Conservation (phyloP, 2,888 invertebrate genomes). For the Stenichneumon culpator region DNA sequence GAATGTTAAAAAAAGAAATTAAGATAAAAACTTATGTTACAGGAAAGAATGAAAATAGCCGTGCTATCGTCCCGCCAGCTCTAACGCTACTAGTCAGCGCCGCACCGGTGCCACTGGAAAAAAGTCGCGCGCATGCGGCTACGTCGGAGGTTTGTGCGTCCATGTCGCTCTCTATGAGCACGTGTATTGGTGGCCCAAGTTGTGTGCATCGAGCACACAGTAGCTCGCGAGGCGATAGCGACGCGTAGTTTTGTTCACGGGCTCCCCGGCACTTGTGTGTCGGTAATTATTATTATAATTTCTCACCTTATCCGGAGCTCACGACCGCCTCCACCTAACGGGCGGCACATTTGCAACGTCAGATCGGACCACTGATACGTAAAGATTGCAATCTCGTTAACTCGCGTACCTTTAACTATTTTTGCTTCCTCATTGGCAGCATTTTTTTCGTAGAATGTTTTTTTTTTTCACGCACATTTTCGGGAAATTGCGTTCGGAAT, state of each 20-base stretch:
- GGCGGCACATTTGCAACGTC: conserved; percentile 37
- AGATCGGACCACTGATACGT: not conserved
- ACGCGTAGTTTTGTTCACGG: conserved; percentile 43
- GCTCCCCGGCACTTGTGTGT: conserved; percentile 69
- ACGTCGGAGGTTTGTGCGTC: conserved; percentile 49
- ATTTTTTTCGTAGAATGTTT: too few relatives aligned
- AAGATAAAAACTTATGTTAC: not conserved
- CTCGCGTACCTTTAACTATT: too few relatives aligned
- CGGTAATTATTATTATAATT: conserved; percentile 82
- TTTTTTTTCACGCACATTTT: too few relatives aligned
- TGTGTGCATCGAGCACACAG: conserved; percentile 61
- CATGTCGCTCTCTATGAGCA: not conserved
- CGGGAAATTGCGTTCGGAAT: too few relatives aligned
- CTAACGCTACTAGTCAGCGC: conserved; percentile 75
- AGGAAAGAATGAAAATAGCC: conserved; percentile 43
- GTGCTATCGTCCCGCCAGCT: conserved; percentile 76
- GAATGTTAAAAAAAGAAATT: too few relatives aligned
- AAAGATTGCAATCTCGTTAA: not conserved
- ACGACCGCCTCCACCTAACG: conserved; percentile 60
- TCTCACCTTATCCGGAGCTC: conserved; percentile 75
- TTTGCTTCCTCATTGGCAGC: too few relatives aligned
- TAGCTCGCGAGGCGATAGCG: conserved; percentile 74
- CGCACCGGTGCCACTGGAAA: conserved; percentile 20
- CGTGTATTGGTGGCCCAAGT: not conserved
- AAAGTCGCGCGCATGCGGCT: conserved; percentile 38